Percentiles rank a stretch among this genome's conserved stretches.
phyloP scores from a whole-genome alignment of 1,140 invertebrate species.

The Notospermus geniculatus region DNA sequence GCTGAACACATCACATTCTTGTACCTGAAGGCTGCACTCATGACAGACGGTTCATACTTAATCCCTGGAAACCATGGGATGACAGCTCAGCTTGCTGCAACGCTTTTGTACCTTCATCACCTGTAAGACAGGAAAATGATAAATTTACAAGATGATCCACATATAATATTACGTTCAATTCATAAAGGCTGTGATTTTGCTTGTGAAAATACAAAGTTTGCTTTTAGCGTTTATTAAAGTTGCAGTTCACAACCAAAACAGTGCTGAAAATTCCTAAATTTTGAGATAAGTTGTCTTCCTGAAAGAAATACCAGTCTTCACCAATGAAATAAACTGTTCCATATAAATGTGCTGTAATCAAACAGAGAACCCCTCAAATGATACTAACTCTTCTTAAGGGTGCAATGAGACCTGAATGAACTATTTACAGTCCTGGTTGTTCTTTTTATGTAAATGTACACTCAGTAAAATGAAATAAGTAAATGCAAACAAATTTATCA shows the following conservation, averaged over 20 bases:
- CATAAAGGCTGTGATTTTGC: too few relatives aligned
- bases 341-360: too few relatives aligned
- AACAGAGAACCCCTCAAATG: too few relatives aligned
- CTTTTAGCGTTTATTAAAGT: not conserved
- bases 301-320: not conserved
- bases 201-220: not conserved
- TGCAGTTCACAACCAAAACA: not conserved
- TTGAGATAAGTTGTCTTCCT: not conserved
- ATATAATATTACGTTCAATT: not conserved
- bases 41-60: slow-evolving; percentile 42
- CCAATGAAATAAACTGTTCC: too few relatives aligned
- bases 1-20: too few relatives aligned
- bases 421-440: too few relatives aligned
- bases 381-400: too few relatives aligned
- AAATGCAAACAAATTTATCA: too few relatives aligned
- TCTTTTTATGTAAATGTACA: too few relatives aligned
- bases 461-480: too few relatives aligned
- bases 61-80: slow-evolving; percentile 56
- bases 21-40: not conserved
- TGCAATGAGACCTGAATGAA: too few relatives aligned
- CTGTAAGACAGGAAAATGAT: slow-evolving; percentile 34
- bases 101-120: slow-evolving; percentile 52
- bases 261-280: not conserved
- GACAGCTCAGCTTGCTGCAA: slow-evolving; percentile 55
- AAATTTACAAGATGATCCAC: slow-evolving; percentile 18